Evolutionary conservation across 2,113 vertebrate species (phyloP).

Genomic region (Laticauda colubrina): DNA sequence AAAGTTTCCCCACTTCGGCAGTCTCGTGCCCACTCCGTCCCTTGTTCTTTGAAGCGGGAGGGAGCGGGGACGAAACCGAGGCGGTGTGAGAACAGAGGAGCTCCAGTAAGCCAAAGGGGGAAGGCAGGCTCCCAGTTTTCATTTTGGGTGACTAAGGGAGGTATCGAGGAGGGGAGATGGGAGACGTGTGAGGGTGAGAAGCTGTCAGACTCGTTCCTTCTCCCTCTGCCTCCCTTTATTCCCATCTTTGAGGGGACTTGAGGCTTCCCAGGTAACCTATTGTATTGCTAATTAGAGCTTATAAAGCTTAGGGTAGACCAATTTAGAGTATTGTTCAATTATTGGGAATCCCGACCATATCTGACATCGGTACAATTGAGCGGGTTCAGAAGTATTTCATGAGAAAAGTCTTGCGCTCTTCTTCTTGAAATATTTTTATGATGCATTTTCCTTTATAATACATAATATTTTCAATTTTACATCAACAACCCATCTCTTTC

Average conservation of each 20-base stretch:
- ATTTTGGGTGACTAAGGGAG: not conserved
- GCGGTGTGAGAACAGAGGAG: not conserved
- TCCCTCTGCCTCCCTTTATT: not conserved
- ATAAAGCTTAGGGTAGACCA: too few species aligned
- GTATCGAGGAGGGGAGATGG: too few species aligned
- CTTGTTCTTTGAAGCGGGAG: not conserved
- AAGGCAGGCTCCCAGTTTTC: not conserved
- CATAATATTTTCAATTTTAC: too few species aligned
- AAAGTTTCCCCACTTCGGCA: not conserved
- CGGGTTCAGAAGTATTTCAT: too few species aligned
- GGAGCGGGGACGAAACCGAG: not conserved
- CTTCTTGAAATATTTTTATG: too few species aligned
- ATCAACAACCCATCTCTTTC: too few species aligned
- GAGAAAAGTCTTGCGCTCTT: too few species aligned
- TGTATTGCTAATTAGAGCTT: too few species aligned
- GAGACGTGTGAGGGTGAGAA: not conserved
- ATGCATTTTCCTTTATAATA: too few species aligned
- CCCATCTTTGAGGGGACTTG: not conserved
- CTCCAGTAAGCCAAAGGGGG: not conserved
- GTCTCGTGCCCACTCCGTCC: not conserved
- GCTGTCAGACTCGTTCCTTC: not conserved
- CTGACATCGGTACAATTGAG: too few species aligned
- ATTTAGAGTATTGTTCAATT: too few species aligned
- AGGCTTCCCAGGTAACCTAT: not conserved
- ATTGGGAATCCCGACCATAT: too few species aligned